Evolutionary conservation across 2,113 vertebrate species (phyloP).

Genomic region (Phoenicopterus ruber): DNA sequence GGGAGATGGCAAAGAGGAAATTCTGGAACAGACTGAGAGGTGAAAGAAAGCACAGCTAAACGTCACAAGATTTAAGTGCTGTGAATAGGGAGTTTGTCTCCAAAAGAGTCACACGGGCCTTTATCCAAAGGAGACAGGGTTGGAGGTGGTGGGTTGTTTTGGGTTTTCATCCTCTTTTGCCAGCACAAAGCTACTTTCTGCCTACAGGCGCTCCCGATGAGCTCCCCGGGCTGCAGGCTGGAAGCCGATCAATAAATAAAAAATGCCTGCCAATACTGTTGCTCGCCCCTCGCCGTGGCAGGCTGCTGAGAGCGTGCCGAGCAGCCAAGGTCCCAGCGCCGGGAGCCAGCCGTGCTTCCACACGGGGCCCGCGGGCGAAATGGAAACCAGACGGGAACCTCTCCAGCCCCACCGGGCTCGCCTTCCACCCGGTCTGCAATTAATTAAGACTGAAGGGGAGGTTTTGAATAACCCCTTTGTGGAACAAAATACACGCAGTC

Average conservation of each 20-base stretch:
- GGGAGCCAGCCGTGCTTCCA: neutral
- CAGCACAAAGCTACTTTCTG: neutral
- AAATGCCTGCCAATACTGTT: neutral
- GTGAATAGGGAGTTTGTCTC: constrained; percentile 9
- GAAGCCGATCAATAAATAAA: neutral
- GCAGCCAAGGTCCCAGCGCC: neutral
- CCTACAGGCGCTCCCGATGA: neutral
- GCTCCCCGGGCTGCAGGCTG: neutral
- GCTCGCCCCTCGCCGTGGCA: neutral
- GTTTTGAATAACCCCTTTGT: constrained; percentile 77
- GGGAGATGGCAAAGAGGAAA: neutral
- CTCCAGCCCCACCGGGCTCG: constrained; percentile 37
- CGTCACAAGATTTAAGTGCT: neutral
- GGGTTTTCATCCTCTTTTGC: neutral
- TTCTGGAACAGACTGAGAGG: neutral
- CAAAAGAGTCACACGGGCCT: neutral
- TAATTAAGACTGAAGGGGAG: constrained; percentile 69
- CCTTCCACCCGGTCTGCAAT: constrained; percentile 61
- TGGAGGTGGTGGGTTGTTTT: neutral
- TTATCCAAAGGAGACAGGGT: neutral
- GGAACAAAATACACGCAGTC: constrained; percentile 37
- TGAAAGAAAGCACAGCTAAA: neutral
- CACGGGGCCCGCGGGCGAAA: neutral
- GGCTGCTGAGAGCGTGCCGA: neutral
- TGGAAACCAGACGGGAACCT: constrained; percentile 66